A percentile compares a stretch with the other conserved stretches of the same genome.
phyloP scores from a whole-genome alignment of 2,888 invertebrate genomes.

The Maniola hyperantus region DNA sequence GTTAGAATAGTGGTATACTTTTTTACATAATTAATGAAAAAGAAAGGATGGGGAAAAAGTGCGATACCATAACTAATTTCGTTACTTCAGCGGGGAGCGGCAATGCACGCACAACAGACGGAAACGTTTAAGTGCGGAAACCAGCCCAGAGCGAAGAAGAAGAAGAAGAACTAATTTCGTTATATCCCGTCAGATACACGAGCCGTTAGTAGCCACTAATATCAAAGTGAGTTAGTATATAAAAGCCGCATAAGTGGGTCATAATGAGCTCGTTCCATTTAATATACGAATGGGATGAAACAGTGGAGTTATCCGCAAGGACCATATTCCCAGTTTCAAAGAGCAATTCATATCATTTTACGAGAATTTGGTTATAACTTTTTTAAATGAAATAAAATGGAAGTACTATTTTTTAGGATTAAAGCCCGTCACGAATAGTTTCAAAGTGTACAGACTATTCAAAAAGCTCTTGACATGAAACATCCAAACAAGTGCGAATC shows the following conservation, averaged over 20 bases:
- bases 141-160: too few species aligned
- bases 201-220: constrained; percentile 2
- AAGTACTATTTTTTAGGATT: not conserved
- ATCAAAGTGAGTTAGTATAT: not conserved
- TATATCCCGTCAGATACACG: not conserved
- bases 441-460: too few species aligned
- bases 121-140: too few species aligned
- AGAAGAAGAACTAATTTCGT: not conserved
- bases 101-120: too few species aligned
- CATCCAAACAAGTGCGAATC: too few species aligned
- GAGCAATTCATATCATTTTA: not conserved
- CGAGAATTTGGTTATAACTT: not conserved
- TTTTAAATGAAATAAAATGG: not conserved
- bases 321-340: not conserved
- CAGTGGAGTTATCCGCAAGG: not conserved
- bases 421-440: not conserved
- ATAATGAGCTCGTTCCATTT: not conserved
- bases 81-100: too few species aligned
- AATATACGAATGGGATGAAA: constrained; percentile 3
- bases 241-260: constrained; percentile 4
- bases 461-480: too few species aligned
- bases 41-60: too few species aligned
- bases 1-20: too few species aligned
- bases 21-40: too few species aligned
- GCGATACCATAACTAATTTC: not conserved